Base-by-base conservation (phyloP, 1,140 invertebrate genomes). In the Drosophila gunungcola region DNA sequence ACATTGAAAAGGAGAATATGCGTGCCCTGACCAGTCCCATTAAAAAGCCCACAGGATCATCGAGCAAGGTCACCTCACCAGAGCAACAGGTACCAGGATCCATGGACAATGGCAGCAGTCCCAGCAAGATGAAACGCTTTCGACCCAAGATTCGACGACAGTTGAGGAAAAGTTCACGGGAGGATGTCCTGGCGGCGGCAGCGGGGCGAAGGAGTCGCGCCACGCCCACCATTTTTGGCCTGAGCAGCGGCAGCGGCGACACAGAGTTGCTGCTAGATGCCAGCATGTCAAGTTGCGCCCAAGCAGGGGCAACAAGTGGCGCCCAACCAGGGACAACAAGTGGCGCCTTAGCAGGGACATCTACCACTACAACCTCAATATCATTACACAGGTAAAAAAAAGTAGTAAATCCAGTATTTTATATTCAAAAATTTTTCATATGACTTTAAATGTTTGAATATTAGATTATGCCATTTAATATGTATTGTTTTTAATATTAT, bases 1-100 rank as follows among this genome's bases (percentile, higher is more conserved):
- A 92, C 62, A 92, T 92, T 2, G 92, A 92, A 34, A 91, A 91
- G 62, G 92, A 92, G 49, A 92, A 92, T 52, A 82, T 92, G 76
- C 64, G 91, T 1, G 91, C 91, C 0, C 53, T 92, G 3, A 92
- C 92, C 3, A 91, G 91, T 55, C 91, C 91, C 53, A 91, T 92
- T 2, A 91, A 91, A 62, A 92, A 91, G 21, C 58, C 83, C n/a
- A 34, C 41, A 2, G 34, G 43, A 2, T 39, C 10, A 2, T 39
- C 10, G 6, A 32, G 38, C 2, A 67, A 64, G 21, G 4, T 48
- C 13, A 55, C 42, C 29, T 90, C 90, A 1, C 91, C 91, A 0
- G 92, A 92, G 16, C 84, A 91, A 25, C 76, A 70, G 36, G 52
- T 42, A 11, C 52, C 58, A 9, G 58, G 68, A 6, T n/a, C 56